Evolutionary conservation across 1,140 invertebrate species (phyloP).

Genomic region (Aphelenchoides fujianensis): DNA sequence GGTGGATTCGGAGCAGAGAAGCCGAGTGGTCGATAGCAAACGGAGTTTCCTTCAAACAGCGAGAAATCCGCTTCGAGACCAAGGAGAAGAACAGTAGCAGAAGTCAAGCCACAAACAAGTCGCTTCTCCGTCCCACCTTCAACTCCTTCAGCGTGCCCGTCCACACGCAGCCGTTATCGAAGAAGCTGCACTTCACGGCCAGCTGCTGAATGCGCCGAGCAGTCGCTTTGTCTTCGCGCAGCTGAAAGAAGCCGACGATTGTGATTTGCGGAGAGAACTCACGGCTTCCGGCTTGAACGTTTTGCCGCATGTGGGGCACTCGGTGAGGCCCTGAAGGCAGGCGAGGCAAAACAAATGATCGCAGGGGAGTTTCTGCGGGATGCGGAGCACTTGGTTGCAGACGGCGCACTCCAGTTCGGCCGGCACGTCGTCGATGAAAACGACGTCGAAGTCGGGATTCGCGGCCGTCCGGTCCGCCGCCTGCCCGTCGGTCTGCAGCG

Average conservation of each 20-base stretch:
- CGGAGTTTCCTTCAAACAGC: no score
- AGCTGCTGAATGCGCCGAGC: constrained; percentile 22
- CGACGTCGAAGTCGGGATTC: constrained; percentile 16
- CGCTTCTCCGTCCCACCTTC: no score
- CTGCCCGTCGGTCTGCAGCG: background rate
- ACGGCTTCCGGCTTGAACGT: constrained; percentile 21
- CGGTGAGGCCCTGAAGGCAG: constrained; percentile 3
- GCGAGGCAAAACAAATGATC: constrained; percentile 23
- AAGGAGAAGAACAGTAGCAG: no score
- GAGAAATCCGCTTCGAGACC: no score
- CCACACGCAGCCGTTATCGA: constrained; percentile 29
- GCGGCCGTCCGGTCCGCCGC: background rate
- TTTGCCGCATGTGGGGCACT: constrained; percentile 15
- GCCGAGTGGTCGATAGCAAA: no score
- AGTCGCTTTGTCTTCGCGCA: constrained; percentile 27
- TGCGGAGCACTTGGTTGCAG: constrained; percentile 28
- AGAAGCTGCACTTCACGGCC: constrained; percentile 29
- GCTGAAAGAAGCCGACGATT: background rate
- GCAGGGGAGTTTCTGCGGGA: constrained; percentile 22
- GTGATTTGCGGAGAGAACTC: background rate
- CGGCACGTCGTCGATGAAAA: constrained; percentile 27
- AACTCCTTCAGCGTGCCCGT: constrained; percentile 26
- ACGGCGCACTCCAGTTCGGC: constrained; percentile 24
- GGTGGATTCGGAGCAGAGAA: no score
- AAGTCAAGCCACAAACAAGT: no score